Percentiles rank a stretch among this genome's conserved stretches.
phyloP scores from a whole-genome alignment of 1,140 invertebrate species.

The Coptotermes formosanus region DNA sequence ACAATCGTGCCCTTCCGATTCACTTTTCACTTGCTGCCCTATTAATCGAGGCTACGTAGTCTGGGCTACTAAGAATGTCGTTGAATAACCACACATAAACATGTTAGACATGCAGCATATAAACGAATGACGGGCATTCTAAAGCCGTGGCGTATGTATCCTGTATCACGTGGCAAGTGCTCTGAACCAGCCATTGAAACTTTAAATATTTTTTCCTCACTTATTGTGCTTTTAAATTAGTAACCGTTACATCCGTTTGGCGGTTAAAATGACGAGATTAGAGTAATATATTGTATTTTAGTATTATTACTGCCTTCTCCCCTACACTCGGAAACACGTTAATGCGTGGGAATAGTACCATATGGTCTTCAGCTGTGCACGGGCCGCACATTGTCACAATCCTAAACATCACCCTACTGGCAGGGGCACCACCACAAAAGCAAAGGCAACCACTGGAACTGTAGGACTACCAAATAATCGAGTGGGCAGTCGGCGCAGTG shows the following conservation, averaged over 20 bases:
- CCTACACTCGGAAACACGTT: not conserved
- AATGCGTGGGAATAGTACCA: not conserved
- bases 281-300: not conserved
- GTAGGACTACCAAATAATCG: not conserved
- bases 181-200: too few relatives aligned
- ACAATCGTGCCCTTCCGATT: too few relatives aligned
- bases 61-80: too few relatives aligned
- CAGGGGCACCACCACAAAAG: not conserved
- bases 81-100: too few relatives aligned
- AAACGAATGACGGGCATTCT: too few relatives aligned
- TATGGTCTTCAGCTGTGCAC: not conserved
- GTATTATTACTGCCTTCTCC: not conserved
- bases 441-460: not conserved
- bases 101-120: too few relatives aligned
- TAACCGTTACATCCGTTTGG: conserved; percentile 15
- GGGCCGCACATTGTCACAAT: not conserved
- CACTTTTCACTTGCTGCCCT: too few relatives aligned
- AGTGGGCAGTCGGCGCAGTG: too few relatives aligned
- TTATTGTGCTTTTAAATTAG: not conserved
- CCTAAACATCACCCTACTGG: not conserved
- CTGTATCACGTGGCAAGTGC: too few relatives aligned
- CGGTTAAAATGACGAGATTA: not conserved
- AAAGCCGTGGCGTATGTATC: too few relatives aligned
- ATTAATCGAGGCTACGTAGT: too few relatives aligned
- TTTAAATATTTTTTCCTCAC: too few relatives aligned